Base-by-base conservation (phyloP, 2,113 vertebrate genomes). In the Manacus vitellinus region DNA sequence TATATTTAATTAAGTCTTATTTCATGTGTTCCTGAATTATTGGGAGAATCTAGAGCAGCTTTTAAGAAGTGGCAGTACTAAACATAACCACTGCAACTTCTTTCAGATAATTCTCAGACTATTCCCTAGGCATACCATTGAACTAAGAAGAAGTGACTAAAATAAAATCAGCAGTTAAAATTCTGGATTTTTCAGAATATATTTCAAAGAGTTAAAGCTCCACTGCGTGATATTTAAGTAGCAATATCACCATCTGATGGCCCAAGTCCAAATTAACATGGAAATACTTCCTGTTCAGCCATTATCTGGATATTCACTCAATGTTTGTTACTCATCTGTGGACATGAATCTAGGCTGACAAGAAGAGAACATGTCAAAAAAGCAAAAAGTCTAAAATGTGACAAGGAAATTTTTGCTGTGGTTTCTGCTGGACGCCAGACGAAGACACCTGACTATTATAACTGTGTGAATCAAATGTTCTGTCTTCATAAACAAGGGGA, bases 271-370 rank as follows among this genome's bases (percentile, higher is more conserved):
- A 75, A 66, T 37, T 58, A 33, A 68, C 14, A 39, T 35, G 18
- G 3, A 33, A 72, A 80, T 4, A 49, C 4, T 35, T 58, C 21
- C 43, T 63, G 18, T 3, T 9, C 20, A 87, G 11, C 31, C 37
- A 10, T 51, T 10, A 33, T 46, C 19, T 66, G 33, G 30, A 66
- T 82, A 35, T 10, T 74, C 22, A 65, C 13, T 55, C 16, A 43
- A 6, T 30, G 18, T n/a, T 62, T 16, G 13, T 86, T 49, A 44
- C 4, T 71, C 41, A 19, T 44, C 13, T 47, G 18, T 24, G 54
- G 14, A 55, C 2, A 3, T 9, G 3, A 76, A 5, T 6, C 0
- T 9, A 85, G 22, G 3, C 3, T 31, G 27, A 47, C 23, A 14
- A 20, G 10, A 89, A 71, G 10, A 71, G 28, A 43, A 52, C 23